Evolutionary conservation across 2,888 invertebrate species (phyloP).

Genomic region (Thecocarcelia acutangulata): DNA sequence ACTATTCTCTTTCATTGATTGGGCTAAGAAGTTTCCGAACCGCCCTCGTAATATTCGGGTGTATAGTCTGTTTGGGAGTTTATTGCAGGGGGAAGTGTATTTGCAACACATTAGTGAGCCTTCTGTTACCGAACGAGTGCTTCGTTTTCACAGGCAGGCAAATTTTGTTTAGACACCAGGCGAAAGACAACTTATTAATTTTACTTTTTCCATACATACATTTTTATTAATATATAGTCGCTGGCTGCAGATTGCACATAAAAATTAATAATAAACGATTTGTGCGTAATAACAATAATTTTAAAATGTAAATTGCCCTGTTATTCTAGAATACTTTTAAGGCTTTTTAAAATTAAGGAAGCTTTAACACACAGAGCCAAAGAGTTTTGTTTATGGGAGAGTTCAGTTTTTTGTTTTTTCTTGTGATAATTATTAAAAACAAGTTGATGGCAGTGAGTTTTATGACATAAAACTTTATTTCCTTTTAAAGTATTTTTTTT

Average conservation of each 20-base stretch:
- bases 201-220: slow-evolving; percentile 7
- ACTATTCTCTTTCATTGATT: too few relatives aligned
- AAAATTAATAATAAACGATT: slow-evolving; percentile 81
- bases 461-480: slow-evolving; percentile 19
- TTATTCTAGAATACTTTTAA: slow-evolving; percentile 29
- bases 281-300: slow-evolving; percentile 78
- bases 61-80: neutral
- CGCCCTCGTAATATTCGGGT: too few relatives aligned
- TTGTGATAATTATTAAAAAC: slow-evolving; percentile 1
- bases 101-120: slow-evolving; percentile 60
- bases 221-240: slow-evolving; percentile 55
- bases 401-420: neutral
- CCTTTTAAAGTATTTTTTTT: too few relatives aligned
- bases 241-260: slow-evolving; percentile 72
- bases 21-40: too few relatives aligned
- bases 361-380: slow-evolving; percentile 14
- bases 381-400: slow-evolving; percentile 20
- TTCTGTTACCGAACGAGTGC: slow-evolving; percentile 38
- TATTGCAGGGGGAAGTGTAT: slow-evolving; percentile 47
- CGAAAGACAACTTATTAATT: slow-evolving; percentile 45
- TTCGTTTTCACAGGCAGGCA: slow-evolving; percentile 35
- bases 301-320: slow-evolving; percentile 66
- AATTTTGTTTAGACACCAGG: slow-evolving; percentile 35
- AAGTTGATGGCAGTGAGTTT: neutral
- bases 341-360: slow-evolving; percentile 26